These are phyloP conservation scores for Callinectes sapidus DNA, from an alignment of 2,888 invertebrate genomes.

Conservation along the genomic window DNA sequence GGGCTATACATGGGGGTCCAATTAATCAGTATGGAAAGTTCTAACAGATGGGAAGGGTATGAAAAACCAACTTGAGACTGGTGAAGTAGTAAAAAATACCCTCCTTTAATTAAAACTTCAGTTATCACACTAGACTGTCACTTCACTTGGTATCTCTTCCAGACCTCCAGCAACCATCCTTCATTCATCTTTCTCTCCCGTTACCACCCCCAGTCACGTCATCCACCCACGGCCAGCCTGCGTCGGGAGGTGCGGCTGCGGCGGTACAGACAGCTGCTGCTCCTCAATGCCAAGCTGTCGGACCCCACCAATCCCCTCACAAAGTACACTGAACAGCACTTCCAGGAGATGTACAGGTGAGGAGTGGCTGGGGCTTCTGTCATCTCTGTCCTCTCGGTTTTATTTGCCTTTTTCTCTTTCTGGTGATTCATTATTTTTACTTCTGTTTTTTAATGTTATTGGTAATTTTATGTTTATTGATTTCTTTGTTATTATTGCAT, in stretches of 20 bases:
- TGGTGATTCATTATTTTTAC: neutral
- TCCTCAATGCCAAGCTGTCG: constrained; percentile 46
- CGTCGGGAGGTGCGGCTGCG: constrained; percentile 58
- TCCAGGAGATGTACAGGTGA: constrained; percentile 57
- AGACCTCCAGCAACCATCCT: neutral
- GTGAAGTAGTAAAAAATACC: too few species aligned
- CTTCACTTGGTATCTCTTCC: neutral
- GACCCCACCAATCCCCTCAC: constrained; percentile 58
- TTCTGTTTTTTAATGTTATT: too few species aligned
- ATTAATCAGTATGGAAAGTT: too few species aligned
- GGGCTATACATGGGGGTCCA: too few species aligned
- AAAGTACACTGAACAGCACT: constrained; percentile 48
- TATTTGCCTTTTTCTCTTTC: neutral
- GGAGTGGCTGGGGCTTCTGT: neutral
- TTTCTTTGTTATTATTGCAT: neutral
- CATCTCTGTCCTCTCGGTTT: neutral
- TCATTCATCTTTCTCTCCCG: neutral
- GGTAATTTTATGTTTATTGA: neutral
- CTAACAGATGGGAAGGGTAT: too few species aligned
- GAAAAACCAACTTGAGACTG: too few species aligned
- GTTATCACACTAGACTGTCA: too few species aligned
- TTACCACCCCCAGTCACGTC: neutral
- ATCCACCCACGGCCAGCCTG: constrained; percentile 21
- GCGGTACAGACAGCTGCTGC: constrained; percentile 52
- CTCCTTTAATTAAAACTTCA: neutral